Evolutionary conservation across 2,797 vertebrate genomes (phyloP).

Genomic region (Percopsis omiscomaycus): DNA sequence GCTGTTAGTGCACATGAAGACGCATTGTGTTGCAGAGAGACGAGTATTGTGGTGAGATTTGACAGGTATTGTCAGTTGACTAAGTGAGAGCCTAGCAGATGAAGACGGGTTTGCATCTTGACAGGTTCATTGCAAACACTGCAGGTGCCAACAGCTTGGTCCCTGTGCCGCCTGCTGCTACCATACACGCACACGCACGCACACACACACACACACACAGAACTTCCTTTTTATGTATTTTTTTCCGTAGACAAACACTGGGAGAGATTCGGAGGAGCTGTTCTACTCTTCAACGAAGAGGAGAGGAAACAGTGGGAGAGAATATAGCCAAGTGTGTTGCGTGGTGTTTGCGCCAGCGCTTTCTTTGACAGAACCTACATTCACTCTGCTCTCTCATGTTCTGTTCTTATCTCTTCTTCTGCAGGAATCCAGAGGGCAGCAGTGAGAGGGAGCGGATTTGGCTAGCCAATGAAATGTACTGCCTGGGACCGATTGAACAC

Average conservation of each 20-base stretch:
- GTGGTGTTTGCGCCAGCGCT: background rate
- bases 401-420: constrained; percentile 14
- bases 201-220: constrained; percentile 5
- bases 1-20: constrained; percentile 11
- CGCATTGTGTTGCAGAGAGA: constrained; percentile 21
- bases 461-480: background rate
- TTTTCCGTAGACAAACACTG: background rate
- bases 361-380: constrained; percentile 1
- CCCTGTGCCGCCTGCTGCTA: constrained; percentile 28
- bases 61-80: constrained; percentile 65
- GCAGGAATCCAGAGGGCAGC: constrained; percentile 1
- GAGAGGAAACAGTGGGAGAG: constrained; percentile 2
- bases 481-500: too few species aligned
- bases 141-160: constrained; percentile 43
- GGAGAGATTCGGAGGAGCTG: background rate
- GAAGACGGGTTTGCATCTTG: constrained; percentile 58
- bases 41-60: constrained; percentile 40
- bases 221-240: background rate
- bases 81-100: constrained; percentile 59
- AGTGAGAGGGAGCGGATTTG: background rate
- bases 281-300: constrained; percentile 12
- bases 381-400: background rate
- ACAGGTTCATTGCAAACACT: constrained; percentile 60
- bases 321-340: background rate
- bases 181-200: background rate